Evolutionary conservation across 2,797 vertebrate genomes (phyloP).

Genomic region (Novumbra hubbsi): DNA sequence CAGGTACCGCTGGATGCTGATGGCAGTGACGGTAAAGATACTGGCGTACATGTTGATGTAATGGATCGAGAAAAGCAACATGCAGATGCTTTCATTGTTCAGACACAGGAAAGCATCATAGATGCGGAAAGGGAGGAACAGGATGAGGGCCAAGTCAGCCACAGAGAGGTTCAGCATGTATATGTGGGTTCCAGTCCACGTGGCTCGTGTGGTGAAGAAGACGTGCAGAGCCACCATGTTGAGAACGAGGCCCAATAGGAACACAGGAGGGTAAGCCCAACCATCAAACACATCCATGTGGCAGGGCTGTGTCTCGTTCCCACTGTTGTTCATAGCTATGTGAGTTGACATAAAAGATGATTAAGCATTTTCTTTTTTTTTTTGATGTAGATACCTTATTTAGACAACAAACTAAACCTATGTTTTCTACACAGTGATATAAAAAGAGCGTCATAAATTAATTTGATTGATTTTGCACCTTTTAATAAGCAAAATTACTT

Average conservation of each 20-base stretch:
- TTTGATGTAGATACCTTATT: too few species aligned
- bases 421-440: too few species aligned
- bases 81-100: conserved; percentile 22
- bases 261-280: conserved; percentile 54
- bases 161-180: conserved; percentile 70
- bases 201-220: conserved; percentile 42
- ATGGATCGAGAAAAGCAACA: conserved; percentile 58
- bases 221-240: conserved; percentile 57
- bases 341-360: conserved; percentile 6
- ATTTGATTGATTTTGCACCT: too few species aligned
- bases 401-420: too few species aligned
- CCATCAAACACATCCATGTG: neutral
- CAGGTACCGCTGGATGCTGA: conserved; percentile 70
- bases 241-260: conserved; percentile 59
- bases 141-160: conserved; percentile 69
- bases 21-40: conserved; percentile 64
- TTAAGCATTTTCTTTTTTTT: too few species aligned
- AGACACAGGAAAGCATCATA: conserved; percentile 47
- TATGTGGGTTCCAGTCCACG: conserved; percentile 69
- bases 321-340: conserved; percentile 18
- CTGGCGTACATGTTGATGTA: conserved; percentile 77
- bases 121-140: conserved; percentile 75
- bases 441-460: too few species aligned
- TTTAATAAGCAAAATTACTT: neutral
- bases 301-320: neutral